A percentile compares a stretch with the other conserved stretches of the same genome.
Conservation (phyloP, 92 coral and sea anemone genomes). For the Montipora capitata region DNA sequence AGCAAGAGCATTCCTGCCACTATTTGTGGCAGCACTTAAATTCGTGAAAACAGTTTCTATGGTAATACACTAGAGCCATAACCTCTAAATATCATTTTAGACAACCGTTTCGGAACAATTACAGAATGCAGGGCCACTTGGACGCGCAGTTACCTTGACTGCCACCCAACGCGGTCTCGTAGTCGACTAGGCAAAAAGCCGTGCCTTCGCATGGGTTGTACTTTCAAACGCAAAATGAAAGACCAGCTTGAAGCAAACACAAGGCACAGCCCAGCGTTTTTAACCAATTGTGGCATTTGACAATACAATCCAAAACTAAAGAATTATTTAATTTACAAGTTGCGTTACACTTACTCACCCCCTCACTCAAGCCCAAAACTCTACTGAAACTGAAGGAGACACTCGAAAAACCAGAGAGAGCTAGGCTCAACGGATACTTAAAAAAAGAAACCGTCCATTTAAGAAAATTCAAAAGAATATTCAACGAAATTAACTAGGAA, state of each 20-base stretch:
- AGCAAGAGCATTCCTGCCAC: too few relatives aligned
- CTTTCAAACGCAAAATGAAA: slow-evolving; percentile 20
- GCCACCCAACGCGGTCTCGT: too few relatives aligned
- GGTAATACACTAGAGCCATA: not conserved
- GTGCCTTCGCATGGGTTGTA: slow-evolving; percentile 11
- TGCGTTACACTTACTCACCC: not conserved
- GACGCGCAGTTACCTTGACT: too few relatives aligned
- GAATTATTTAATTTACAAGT: not conserved
- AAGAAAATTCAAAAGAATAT: too few relatives aligned
- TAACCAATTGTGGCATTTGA: slow-evolving; percentile 6
- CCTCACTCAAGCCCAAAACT: too few relatives aligned
- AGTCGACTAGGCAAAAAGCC: too few relatives aligned
- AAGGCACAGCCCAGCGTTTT: slow-evolving; percentile 45
- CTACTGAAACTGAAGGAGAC: not conserved
- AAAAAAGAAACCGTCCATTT: too few relatives aligned
- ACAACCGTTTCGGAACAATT: too few relatives aligned
- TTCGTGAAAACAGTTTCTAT: not conserved
- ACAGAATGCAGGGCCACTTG: too few relatives aligned
- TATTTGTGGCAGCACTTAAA: too few relatives aligned
- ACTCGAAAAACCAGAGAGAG: not conserved
- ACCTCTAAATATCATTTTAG: not conserved
- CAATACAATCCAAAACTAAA: slow-evolving; percentile 15
- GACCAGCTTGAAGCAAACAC: slow-evolving; percentile 42
- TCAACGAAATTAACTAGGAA: too few relatives aligned
- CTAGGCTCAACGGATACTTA: too few relatives aligned